Percentiles rank a stretch among this genome's conserved stretches.
phyloP scores from a whole-genome alignment of 2,888 invertebrate genomes.

The Tigriopus californicus region DNA sequence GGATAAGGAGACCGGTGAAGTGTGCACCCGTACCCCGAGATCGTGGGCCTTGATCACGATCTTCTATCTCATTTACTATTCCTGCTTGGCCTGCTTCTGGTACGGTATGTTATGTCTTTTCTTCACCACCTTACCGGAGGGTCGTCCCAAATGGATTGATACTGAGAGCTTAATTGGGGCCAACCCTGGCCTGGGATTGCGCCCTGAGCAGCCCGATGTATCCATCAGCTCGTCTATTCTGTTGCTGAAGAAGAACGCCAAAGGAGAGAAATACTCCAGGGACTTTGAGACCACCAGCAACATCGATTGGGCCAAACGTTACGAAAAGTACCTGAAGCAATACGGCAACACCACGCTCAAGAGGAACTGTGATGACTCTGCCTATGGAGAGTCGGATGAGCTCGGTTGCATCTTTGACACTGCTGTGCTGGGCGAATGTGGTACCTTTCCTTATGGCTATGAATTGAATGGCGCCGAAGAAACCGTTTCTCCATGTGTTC shows the following conservation, averaged over 20 bases:
- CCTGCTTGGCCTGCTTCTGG: conserved; percentile 12
- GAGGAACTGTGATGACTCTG: not conserved
- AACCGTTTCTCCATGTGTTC: conserved; percentile 29
- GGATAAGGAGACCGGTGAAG: conserved; percentile 6
- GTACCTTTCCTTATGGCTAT: not conserved
- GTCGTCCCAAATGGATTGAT: conserved; percentile 36
- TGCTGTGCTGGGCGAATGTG: not conserved
- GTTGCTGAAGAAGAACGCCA: conserved; percentile 59
- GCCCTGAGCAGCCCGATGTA: conserved; percentile 80
- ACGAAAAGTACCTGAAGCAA: not conserved
- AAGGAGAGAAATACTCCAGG: conserved; percentile 39
- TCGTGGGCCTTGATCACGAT: conserved; percentile 13
- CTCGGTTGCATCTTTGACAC: not conserved
- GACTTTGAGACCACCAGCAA: conserved; percentile 35
- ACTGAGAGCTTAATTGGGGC: conserved; percentile 29
- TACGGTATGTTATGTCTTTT: not conserved
- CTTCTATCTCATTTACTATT: conserved; percentile 12
- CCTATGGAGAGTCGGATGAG: not conserved
- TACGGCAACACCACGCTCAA: not conserved
- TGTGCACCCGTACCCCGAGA: conserved; percentile 11
- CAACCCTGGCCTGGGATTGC: conserved; percentile 68
- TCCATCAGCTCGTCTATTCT: conserved; percentile 91
- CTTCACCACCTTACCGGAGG: conserved; percentile 5
- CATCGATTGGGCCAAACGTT: conserved; percentile 7
- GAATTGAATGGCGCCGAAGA: not conserved